Conservation (phyloP, 2,113 vertebrate genomes). For the Megaceryle torquata region DNA sequence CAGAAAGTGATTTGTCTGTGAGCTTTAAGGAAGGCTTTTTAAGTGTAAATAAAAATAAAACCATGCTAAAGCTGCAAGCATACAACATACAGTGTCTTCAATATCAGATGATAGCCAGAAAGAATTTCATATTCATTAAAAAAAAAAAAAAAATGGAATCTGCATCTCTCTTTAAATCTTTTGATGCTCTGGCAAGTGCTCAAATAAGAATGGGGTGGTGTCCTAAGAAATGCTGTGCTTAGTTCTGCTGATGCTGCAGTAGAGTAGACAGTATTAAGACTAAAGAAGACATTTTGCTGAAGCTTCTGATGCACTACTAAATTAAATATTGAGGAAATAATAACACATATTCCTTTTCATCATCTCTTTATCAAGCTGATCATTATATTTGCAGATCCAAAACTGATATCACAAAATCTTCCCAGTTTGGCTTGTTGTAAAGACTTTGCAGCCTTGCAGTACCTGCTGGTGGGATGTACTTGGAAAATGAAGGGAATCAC, state of each 20-base stretch:
- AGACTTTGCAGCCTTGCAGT: background rate
- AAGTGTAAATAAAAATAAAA: background rate
- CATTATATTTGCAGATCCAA: background rate
- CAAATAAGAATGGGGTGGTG: background rate
- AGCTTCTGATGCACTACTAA: background rate
- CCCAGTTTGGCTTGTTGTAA: background rate
- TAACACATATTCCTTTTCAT: background rate
- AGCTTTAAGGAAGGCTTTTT: background rate
- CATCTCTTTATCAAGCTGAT: background rate
- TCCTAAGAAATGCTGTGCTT: background rate
- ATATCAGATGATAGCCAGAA: background rate
- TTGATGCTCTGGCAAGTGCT: background rate
- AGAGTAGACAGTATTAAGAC: background rate
- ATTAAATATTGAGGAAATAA: background rate
- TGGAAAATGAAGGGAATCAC: background rate
- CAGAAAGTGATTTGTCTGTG: background rate
- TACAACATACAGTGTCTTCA: background rate
- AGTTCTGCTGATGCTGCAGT: background rate
- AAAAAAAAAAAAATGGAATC: background rate
- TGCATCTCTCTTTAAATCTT: background rate
- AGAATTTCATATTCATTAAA: background rate
- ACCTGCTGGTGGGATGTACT: background rate
- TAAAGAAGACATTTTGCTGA: background rate
- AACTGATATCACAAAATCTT: background rate
- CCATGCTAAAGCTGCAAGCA: background rate